Base-by-base conservation (phyloP, 2,888 invertebrate genomes). In the Alloscopus bannaensis region DNA sequence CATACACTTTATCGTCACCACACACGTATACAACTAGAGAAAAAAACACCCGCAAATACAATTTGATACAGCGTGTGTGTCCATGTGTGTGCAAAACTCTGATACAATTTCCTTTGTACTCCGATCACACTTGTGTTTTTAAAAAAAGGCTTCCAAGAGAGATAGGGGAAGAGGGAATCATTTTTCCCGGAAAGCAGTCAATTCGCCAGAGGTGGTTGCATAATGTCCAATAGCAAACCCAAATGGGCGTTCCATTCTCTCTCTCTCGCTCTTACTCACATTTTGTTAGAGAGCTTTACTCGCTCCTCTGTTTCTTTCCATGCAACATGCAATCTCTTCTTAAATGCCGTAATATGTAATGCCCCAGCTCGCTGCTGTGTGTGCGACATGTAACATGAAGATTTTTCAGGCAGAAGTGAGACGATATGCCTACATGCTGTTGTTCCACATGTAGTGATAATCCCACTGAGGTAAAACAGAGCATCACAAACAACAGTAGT, bases 101-200 rank as follows among this genome's bases (percentile, higher is more conserved):
- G n/a, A n/a, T n/a, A n/a, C n/a, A n/a, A n/a, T n/a, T n/a, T n/a
- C n/a, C n/a, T n/a, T n/a, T n/a, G n/a, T n/a, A n/a, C n/a, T n/a
- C n/a, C n/a, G n/a, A n/a, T n/a, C n/a, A n/a, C n/a, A 42, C 42
- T 42, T 42, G 42, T 42, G 42, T 18, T 42, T 42, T 3, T 2
- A 36, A 36, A 36, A 36, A 6, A 36, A 36, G 36, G 36, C 6
- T n/a, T n/a, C 13, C 16, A 42, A 42, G 42, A 3, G 42, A 42
- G 42, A 42, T 2, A 8, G 42, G 18, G 42, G 2, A 40, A 60
- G 29, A 40, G 22, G 59, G 29, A 66, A 66, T 77, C 77, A 77
- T 77, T 77, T 77, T 77, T 77, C 77, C 77, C 77, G 77, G 77
- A 77, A 77, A 77, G 77, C 45, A 62, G 52, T 70, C 68, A 70